Evolutionary conservation across 2,113 vertebrate genomes (phyloP).

Genomic region (Microcebus jonahi): DNA sequence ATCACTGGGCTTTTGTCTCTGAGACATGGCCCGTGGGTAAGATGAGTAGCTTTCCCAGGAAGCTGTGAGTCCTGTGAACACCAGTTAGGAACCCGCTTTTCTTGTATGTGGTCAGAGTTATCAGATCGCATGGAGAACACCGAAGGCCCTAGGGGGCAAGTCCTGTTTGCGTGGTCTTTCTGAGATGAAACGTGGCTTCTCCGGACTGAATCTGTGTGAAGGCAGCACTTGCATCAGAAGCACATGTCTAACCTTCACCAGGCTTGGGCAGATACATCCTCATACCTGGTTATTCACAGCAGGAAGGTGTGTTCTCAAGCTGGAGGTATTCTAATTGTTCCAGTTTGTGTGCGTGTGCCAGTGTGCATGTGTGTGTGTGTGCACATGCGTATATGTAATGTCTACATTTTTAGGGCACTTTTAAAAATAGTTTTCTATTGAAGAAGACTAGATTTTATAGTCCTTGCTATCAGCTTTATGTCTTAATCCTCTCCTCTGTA

Average conservation of each 20-base stretch:
- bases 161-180: neutral
- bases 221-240: neutral
- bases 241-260: neutral
- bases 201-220: neutral
- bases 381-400: accelerated
- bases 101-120: neutral
- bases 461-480: neutral
- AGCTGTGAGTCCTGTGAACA: neutral
- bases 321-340: neutral
- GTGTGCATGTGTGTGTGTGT: neutral
- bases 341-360: neutral
- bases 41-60: neutral
- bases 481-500: too few relatives aligned
- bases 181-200: neutral
- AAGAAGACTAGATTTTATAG: neutral
- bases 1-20: neutral
- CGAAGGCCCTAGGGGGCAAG: neutral
- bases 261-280: neutral
- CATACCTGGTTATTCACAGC: neutral
- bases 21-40: neutral
- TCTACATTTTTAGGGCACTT: neutral
- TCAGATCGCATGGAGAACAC: neutral
- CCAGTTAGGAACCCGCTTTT: neutral
- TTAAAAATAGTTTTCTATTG: neutral
- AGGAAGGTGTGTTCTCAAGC: neutral